Evolutionary conservation across 2,113 vertebrate genomes (phyloP).

Genomic region (Caranx melampygus): DNA sequence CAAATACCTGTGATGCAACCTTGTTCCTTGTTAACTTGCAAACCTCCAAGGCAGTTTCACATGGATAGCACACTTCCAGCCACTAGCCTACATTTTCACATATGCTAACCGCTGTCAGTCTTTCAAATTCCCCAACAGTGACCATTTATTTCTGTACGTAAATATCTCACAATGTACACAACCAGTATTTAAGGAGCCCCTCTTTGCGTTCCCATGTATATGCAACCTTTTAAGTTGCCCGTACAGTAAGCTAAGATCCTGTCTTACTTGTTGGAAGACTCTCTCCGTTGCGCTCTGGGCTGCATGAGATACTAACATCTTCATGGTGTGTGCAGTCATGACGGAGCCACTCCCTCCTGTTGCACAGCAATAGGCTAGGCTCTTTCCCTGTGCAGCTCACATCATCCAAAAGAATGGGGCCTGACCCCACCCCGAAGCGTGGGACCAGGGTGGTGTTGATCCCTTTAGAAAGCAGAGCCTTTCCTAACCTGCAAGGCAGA

Average conservation of each 20-base stretch:
- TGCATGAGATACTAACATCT: slow-evolving; percentile 89
- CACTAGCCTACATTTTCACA: background rate
- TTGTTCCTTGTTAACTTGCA: background rate
- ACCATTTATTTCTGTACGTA: background rate
- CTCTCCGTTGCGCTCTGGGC: slow-evolving; percentile 78
- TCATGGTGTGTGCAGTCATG: slow-evolving; percentile 93
- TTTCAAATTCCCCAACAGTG: background rate
- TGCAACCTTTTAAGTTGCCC: background rate
- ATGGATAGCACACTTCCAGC: slow-evolving; percentile 6
- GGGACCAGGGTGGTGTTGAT: slow-evolving; percentile 51
- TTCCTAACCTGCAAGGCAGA: slow-evolving; percentile 81
- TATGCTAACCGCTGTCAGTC: background rate
- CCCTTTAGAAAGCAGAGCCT: slow-evolving; percentile 72
- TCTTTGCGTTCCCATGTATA: background rate
- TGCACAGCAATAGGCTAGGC: slow-evolving; percentile 86
- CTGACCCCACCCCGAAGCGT: slow-evolving; percentile 78
- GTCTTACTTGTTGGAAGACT: slow-evolving; percentile 84
- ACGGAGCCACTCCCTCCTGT: slow-evolving; percentile 86
- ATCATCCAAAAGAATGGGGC: slow-evolving; percentile 92
- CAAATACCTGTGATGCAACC: background rate
- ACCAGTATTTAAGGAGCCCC: background rate
- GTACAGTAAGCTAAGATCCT: background rate
- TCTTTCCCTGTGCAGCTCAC: slow-evolving; percentile 94
- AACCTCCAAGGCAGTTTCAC: background rate
- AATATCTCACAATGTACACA: background rate